Base-by-base conservation (phyloP, 2,797 vertebrate species). In the Artibeus jamaicensis region DNA sequence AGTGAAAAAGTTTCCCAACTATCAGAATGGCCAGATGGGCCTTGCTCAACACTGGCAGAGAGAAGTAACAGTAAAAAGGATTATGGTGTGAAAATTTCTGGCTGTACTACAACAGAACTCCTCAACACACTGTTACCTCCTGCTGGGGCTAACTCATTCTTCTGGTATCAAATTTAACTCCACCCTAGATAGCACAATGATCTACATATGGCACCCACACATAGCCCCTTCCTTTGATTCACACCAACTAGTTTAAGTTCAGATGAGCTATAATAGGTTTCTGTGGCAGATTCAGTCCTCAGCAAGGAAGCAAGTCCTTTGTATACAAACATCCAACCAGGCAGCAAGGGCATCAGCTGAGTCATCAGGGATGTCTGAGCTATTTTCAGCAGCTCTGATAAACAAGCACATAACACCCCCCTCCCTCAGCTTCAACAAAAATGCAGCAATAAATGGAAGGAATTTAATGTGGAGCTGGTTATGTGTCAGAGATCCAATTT, bases 231-330 rank as follows among this genome's bases (percentile, higher is more conserved):
- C 46, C 83, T 79, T 39, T 73, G n/a, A 86, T 86, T 95, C 70
- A 65, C 9, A 85, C 21, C 15, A 88, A 59, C 55, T 73, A 84
- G 19, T 67, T 88, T 44, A 90, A 93, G 96, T 94, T 92, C 94
- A 98, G 96, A 94, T 78, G 91, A 68, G 92, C 96, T 96, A 86
- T 94, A 53, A 81, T 9, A 3, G 21, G 32, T 19, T 57, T 91
- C 57, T 67, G 44, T 59, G 53, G 81, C 53, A 86, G 24, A 44
- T 82, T 79, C 62, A 88, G 42, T 29, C 39, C 42, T 44, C 76
- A 86, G n/a, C 76, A 82, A 82, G 78, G 44, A 95, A 86, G 79
- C 73, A 76, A 88, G 57, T 46, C 37, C 65, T 89, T 74, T 53
- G 8, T 37, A 68, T n/a, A 57, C n/a, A 74, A 77, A 73, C 14